Conservation (phyloP, 2,888 invertebrate genomes). For the Orthosia cruda region DNA sequence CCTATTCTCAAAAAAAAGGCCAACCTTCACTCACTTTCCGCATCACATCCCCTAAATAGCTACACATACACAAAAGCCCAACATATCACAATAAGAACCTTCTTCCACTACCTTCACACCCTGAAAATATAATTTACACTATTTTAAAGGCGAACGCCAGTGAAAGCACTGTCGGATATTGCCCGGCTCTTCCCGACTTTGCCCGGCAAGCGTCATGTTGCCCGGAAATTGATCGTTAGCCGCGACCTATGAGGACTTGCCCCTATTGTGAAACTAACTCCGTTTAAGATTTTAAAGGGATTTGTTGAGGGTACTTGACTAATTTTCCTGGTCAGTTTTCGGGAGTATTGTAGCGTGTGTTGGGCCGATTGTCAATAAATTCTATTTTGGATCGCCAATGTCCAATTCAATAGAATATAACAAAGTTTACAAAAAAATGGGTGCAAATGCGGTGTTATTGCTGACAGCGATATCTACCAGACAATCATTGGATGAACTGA, state of each 20-base stretch:
- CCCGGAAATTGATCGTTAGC: slow-evolving; percentile 67
- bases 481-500: no score
- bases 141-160: slow-evolving; percentile 45
- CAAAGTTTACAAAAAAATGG: no score
- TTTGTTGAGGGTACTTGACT: neutral
- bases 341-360: neutral
- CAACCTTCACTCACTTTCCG: neutral
- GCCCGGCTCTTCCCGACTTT: slow-evolving; percentile 33
- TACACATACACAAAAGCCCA: slow-evolving; percentile 14
- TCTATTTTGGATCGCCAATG: no score
- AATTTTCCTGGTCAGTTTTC: neutral
- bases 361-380: neutral
- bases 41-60: neutral
- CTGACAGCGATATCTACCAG: no score
- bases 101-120: slow-evolving; percentile 36
- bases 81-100: slow-evolving; percentile 11
- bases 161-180: slow-evolving; percentile 60
- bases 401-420: no score
- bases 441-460: no score
- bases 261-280: slow-evolving; percentile 46
- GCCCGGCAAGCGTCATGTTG: slow-evolving; percentile 34
- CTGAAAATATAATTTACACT: slow-evolving; percentile 57
- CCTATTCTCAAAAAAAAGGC: neutral
- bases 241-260: slow-evolving; percentile 31
- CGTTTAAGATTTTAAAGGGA: slow-evolving; percentile 40